phyloP scores from a whole-genome alignment of 2,113 vertebrate genomes.

The Cebus imitator region DNA sequence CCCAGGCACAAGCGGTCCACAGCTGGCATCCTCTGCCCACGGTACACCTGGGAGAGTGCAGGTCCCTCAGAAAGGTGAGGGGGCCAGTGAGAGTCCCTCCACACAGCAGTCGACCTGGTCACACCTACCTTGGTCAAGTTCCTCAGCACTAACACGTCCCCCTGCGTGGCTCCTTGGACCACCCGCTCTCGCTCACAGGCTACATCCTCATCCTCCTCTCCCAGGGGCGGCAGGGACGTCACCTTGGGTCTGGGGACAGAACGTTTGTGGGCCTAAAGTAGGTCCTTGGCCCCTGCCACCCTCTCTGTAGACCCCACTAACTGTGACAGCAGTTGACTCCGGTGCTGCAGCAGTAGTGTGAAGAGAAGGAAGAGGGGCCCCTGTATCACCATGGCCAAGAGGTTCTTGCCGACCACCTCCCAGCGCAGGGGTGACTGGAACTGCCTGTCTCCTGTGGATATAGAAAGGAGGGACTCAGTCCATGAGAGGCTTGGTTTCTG shows the following conservation, averaged over 20 bases:
- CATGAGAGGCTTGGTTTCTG: background rate
- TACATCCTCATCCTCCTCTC: constrained; percentile 92
- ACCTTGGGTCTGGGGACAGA: constrained; percentile 79
- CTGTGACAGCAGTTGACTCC: constrained; percentile 87
- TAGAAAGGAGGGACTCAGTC: background rate
- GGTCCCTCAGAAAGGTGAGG: background rate
- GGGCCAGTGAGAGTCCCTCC: background rate
- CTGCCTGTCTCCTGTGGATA: constrained; percentile 87
- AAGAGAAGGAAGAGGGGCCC: constrained; percentile 93
- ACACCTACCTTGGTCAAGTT: constrained; percentile 92
- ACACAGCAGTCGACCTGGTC: accelerated
- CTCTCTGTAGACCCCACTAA: constrained; percentile 68
- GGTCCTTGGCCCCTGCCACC: background rate
- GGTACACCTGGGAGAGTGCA: constrained; percentile 88
- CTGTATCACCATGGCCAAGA: constrained; percentile 93
- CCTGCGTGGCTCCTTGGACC: constrained; percentile 77
- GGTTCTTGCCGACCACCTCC: constrained; percentile 95
- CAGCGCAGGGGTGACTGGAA: constrained; percentile 92
- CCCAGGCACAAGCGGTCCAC: constrained; percentile 94
- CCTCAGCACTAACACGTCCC: constrained; percentile 90
- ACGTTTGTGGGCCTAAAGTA: background rate
- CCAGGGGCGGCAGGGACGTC: constrained; percentile 82
- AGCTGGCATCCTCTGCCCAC: constrained; percentile 88
- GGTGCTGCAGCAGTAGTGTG: constrained; percentile 92
- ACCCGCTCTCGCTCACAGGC: constrained; percentile 89